phyloP scores from a whole-genome alignment of 1,140 invertebrate genomes.

The Caenorhabditis inopinata region DNA sequence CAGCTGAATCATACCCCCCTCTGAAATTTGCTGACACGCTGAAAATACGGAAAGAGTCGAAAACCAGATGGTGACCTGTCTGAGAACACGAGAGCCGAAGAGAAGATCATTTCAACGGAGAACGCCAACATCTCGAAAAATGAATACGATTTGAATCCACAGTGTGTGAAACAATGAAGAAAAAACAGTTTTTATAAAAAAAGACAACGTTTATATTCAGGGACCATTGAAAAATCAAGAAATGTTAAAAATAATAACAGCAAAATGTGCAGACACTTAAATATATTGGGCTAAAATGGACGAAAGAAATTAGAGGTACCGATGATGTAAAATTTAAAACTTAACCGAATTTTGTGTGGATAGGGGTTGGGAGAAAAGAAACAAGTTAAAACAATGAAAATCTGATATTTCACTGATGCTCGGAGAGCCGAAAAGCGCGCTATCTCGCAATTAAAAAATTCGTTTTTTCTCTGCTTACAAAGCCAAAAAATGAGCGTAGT shows the following conservation, averaged over 20 bases:
- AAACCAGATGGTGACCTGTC: not conserved
- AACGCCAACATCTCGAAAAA: too few relatives aligned
- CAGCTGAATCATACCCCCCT: not conserved
- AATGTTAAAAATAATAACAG: not conserved
- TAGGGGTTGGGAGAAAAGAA: too few relatives aligned
- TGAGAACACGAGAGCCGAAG: not conserved
- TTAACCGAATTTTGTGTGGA: too few relatives aligned
- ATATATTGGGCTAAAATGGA: not conserved
- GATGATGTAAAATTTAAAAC: not conserved
- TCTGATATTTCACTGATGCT: too few relatives aligned
- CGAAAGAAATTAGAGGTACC: too few relatives aligned
- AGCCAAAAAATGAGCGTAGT: too few relatives aligned
- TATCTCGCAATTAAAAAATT: too few relatives aligned
- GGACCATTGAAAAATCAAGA: too few relatives aligned
- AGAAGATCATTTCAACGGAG: too few relatives aligned
- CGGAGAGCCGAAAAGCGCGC: too few relatives aligned
- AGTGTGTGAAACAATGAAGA: not conserved
- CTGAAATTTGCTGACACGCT: not conserved
- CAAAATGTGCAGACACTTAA: not conserved
- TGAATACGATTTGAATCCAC: not conserved
- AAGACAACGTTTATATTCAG: conserved; percentile 19
- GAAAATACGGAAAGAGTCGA: not conserved
- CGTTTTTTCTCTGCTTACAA: too few relatives aligned
- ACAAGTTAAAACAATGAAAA: too few relatives aligned
- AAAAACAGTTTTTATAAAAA: not conserved